Evolutionary conservation across 2,888 invertebrate genomes (phyloP).

Genomic region (Amphipyra berbera): DNA sequence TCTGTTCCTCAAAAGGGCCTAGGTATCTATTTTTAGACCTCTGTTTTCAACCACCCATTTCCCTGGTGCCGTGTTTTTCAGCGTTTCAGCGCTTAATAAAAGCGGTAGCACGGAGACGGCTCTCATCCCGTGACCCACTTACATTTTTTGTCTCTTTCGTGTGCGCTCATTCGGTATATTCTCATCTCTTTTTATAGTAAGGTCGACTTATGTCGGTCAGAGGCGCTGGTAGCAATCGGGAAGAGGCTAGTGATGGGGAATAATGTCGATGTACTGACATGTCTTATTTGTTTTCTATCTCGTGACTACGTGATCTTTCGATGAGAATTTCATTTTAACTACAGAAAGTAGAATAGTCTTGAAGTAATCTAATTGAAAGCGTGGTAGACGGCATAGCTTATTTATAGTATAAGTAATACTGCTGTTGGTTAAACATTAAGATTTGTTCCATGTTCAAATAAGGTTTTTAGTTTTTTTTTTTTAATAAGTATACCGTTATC

Average conservation of each 20-base stretch:
- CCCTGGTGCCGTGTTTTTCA: slow-evolving; percentile 66
- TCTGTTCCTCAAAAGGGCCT: slow-evolving; percentile 59
- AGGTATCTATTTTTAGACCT: slow-evolving; percentile 78
- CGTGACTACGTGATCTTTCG: slow-evolving; percentile 12
- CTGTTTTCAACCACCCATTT: slow-evolving; percentile 74
- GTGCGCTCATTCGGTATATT: slow-evolving; percentile 48
- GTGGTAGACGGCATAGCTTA: slow-evolving; percentile 16
- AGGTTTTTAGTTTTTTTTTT: no score
- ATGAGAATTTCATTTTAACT: slow-evolving; percentile 23
- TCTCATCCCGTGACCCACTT: slow-evolving; percentile 88
- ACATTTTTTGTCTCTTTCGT: slow-evolving; percentile 67
- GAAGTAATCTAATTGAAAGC: slow-evolving; percentile 49
- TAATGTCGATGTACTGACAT: slow-evolving; percentile 36
- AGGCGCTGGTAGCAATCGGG: slow-evolving; percentile 81
- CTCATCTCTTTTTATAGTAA: slow-evolving; percentile 76
- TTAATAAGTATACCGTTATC: no score
- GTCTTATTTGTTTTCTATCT: slow-evolving; percentile 16
- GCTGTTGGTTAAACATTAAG: no score
- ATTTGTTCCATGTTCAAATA: no score
- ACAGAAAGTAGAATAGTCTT: slow-evolving; percentile 39
- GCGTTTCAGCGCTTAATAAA: slow-evolving; percentile 80
- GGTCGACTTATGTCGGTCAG: slow-evolving; percentile 88
- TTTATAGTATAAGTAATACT: no score
- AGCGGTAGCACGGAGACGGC: slow-evolving; percentile 74
- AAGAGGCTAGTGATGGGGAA: slow-evolving; percentile 72